Base-by-base conservation (phyloP, 2,888 invertebrate species). In the Stratiomys singularior region DNA sequence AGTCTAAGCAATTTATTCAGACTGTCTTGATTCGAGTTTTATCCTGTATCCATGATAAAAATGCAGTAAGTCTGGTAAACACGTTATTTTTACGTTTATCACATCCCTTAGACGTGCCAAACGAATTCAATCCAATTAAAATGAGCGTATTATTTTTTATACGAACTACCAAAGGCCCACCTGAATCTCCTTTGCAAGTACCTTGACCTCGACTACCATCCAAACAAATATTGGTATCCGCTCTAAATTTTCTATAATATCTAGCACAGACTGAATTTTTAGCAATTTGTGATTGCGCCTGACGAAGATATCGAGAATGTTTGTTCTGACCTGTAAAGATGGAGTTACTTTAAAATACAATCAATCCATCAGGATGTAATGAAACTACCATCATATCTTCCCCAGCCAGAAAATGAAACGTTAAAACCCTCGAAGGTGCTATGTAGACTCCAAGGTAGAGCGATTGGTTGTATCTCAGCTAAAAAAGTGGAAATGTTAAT, bases 151-250 rank as follows among this genome's bases (percentile, higher is more conserved):
- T 18, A 25, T 13, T 56, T 13, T 15, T 44, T 1, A 5, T 13
- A 3, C 15, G 15, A 15, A 52, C 30, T 4, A 72, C 30, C 30
- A 72, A 30, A 56, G 72, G 72, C 28, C 72, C 72, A 28, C 72
- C 72, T n/a, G 72, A 56, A 30, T 72, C 72, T 28, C 72, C 72
- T 52, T 56, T 52, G 30, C 72, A 72, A n/a, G 72, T 56, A 7
- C 56, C 56, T 11, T 18, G 28, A 9, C 72, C 72, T 11, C 11
- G 3, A 18, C 56, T 72, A 13, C 72, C 72, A 30, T 72, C 72
- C 72, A 72, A 56, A 18, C 72, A 72, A 7, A 72, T 44, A 15
- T 56, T 72, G 18, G 18, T 60, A 4, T 21, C 60, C 5, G 21
- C 5, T 15, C 4, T 18, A 52, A 9, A 52, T 13, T 52, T 18